phyloP scores from a whole-genome alignment of 1,140 invertebrate species.

The Papilio machaon region DNA sequence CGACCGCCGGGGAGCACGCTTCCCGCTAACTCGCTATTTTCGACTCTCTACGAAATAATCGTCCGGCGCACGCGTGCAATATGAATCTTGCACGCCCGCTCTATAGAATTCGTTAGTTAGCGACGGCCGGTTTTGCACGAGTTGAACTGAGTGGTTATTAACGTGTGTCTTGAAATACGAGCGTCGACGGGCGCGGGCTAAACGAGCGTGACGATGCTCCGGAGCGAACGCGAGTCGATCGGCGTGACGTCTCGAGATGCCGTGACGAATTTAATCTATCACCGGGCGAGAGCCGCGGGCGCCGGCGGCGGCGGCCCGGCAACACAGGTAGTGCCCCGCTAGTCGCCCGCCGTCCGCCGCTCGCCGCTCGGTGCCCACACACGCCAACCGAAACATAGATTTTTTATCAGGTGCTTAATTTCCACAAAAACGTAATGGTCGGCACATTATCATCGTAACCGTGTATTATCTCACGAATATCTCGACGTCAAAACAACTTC shows the following conservation, averaged over 20 bases:
- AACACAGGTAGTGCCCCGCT: conserved; percentile 70
- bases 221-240: conserved; percentile 64
- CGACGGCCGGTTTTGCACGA: conserved; percentile 12
- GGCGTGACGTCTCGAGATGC: conserved; percentile 77
- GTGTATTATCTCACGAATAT: conserved; percentile 46
- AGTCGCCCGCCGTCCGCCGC: conserved; percentile 42
- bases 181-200: conserved; percentile 54
- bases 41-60: conserved; percentile 66
- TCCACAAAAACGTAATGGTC: conserved; percentile 59
- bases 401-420: conserved; percentile 58
- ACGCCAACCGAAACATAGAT: conserved; percentile 55
- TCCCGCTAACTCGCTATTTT: conserved; percentile 74
- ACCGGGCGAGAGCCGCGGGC: conserved; percentile 66
- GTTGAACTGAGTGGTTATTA: conserved; percentile 51
- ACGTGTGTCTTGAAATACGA: conserved; percentile 53
- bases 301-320: conserved; percentile 61
- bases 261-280: conserved; percentile 81
- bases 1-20: conserved; percentile 61
- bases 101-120: conserved; percentile 48
- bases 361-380: conserved; percentile 49
- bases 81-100: conserved; percentile 58
- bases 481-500: conserved; percentile 34
- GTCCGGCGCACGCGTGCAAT: conserved; percentile 49
- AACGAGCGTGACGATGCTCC: conserved; percentile 73
- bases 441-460: conserved; percentile 50